Base-by-base conservation (phyloP, 2,888 invertebrate species). In the Nymphalis urticae region DNA sequence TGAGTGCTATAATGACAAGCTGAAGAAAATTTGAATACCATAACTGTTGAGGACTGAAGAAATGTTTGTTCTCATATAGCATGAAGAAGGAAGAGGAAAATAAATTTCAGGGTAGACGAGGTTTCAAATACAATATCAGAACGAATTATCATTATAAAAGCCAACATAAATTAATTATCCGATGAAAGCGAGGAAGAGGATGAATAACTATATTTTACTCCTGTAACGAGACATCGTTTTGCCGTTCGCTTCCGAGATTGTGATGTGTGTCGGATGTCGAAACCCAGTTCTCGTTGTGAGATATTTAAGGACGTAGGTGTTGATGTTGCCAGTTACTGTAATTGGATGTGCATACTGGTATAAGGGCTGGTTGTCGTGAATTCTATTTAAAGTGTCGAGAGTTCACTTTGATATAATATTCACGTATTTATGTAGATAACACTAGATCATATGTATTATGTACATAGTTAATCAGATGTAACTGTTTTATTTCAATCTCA, bases 121-220 rank as follows among this genome's bases (percentile, higher is more conserved):
- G 21, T 21, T 21, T 21, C 21, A 21, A 21, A 21, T 21, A 21
- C 21, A 21, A 21, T 21, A 21, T 21, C 21, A 21, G 21, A 21
- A 21, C 21, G 21, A 21, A 21, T n/a, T n/a, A n/a, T 1, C 21
- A 21, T 21, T 21, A 21, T 21, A 21, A 21, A 2, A 1, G 2
- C 21, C 2, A 21, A 21, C 21, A 21, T 21, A 21, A 21, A 21
- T 21, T 21, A 2, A 21, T 21, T 21, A 21, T 21, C 21, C 21
- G 1, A 21, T 21, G 21, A 21, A 21, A 21, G 21, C 21, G 21
- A 21, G 21, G 21, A 21, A 21, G 21, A 21, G 21, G 21, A 21
- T n/a, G n/a, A n/a, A n/a, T n/a, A 32, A 64, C 64, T 36, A 59
- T 60, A 58, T 64, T 54, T 59, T 48, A 53, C 56, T 62, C 56